A percentile compares a stretch with the other conserved stretches of the same genome.
Evolutionary conservation across 2,888 invertebrate species (phyloP).

Genomic region (Parnassius apollo): DNA sequence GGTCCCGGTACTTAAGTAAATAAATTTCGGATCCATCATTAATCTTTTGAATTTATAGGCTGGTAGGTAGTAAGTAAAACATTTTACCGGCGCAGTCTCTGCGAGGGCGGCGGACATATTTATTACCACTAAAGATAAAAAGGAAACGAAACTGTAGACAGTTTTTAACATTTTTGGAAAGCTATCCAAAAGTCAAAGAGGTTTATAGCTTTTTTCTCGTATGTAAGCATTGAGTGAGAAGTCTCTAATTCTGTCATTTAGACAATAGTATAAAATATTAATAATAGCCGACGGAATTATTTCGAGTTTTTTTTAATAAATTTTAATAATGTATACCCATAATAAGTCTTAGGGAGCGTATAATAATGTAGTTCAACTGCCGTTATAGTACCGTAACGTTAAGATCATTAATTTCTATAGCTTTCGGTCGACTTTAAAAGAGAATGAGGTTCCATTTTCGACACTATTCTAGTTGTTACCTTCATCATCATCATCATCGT

Average conservation of each 20-base stretch:
- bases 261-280: slow-evolving; percentile 13
- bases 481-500: no score
- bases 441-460: no score
- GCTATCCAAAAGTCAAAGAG: slow-evolving; percentile 43
- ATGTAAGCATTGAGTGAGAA: slow-evolving; percentile 53
- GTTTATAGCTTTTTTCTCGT: slow-evolving; percentile 45
- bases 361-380: no score
- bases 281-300: neutral
- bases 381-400: no score
- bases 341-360: no score
- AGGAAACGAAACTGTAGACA: slow-evolving; percentile 52
- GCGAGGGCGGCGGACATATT: slow-evolving; percentile 70
- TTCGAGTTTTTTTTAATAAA: neutral
- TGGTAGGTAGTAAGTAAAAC: slow-evolving; percentile 57
- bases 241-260: slow-evolving; percentile 54
- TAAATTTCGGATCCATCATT: slow-evolving; percentile 71
- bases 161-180: slow-evolving; percentile 60
- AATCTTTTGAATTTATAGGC: slow-evolving; percentile 73
- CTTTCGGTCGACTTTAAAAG: no score
- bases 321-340: no score
- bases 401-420: no score
- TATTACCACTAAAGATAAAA: slow-evolving; percentile 67
- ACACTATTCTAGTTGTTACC: no score
- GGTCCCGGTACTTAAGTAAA: slow-evolving; percentile 67
- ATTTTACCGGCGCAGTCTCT: slow-evolving; percentile 48